Percentiles rank a stretch among this genome's conserved stretches.
These are phyloP conservation scores for Hemicrepidius hirtus DNA, from an alignment of 2,888 invertebrate species.

Conservation along the genomic window DNA sequence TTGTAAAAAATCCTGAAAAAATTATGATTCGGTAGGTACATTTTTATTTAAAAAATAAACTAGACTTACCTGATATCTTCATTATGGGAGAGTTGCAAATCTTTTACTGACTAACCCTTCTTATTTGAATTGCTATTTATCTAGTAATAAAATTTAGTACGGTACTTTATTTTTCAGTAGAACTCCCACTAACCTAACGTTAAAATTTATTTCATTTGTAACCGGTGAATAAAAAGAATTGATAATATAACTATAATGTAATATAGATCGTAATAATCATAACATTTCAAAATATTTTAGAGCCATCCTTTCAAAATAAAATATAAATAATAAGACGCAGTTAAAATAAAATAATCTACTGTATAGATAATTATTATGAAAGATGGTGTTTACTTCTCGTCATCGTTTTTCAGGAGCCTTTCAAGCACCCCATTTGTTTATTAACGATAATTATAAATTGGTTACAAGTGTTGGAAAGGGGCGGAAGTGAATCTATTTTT, in stretches of 20 bases:
- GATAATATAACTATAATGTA: conserved; percentile 9
- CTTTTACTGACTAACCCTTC: neutral
- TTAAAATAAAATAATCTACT: too few relatives aligned
- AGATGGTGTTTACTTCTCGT: too few relatives aligned
- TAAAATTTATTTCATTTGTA: neutral
- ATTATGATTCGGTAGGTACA: too few relatives aligned
- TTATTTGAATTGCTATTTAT: conserved; percentile 5
- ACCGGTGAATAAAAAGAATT: neutral
- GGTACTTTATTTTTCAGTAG: conserved; percentile 5
- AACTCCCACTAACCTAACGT: neutral
- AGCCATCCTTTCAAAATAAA: too few relatives aligned
- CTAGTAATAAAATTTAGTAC: conserved; percentile 12
- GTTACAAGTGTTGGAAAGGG: too few relatives aligned
- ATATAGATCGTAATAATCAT: neutral
- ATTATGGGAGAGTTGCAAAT: neutral
- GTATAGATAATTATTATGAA: too few relatives aligned
- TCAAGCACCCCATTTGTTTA: too few relatives aligned
- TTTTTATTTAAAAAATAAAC: neutral
- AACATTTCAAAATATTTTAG: too few relatives aligned
- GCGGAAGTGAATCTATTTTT: too few relatives aligned
- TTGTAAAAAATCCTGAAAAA: neutral
- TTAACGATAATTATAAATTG: too few relatives aligned
- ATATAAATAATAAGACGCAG: too few relatives aligned
- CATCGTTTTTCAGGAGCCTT: too few relatives aligned
- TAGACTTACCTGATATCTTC: conserved; percentile 3